A percentile compares a stretch with the other conserved stretches of the same genome.
phyloP scores from a whole-genome alignment of 2,888 invertebrate species.

The Ormia ochracea region DNA sequence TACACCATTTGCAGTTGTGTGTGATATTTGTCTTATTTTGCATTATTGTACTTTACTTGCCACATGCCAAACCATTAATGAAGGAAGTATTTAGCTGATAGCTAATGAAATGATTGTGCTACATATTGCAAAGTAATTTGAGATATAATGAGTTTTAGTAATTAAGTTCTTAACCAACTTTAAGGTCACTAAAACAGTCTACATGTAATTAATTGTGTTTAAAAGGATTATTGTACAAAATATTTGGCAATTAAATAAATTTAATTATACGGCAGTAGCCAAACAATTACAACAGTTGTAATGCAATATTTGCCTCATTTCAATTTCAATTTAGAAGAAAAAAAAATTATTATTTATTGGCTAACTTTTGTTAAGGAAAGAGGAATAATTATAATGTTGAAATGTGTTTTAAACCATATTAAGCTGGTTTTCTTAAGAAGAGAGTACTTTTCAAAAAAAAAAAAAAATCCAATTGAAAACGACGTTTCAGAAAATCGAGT shows the following conservation, averaged over 20 bases:
- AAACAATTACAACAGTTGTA: no score
- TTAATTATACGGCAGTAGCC: no score
- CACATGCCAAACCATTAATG: conserved; percentile 1
- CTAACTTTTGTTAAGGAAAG: no score
- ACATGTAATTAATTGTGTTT: conserved; percentile 1
- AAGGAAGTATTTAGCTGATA: conserved; percentile 22
- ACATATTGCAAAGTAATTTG: background rate
- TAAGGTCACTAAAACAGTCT: background rate
- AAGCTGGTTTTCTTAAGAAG: no score
- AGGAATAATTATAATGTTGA: no score
- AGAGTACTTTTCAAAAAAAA: no score
- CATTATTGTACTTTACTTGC: background rate
- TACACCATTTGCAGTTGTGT: background rate
- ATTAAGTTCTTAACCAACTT: conserved; percentile 16
- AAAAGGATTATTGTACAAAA: background rate
- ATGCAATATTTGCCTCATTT: no score
- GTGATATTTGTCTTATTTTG: background rate
- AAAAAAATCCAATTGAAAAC: no score
- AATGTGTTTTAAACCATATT: no score
- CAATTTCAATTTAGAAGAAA: no score
- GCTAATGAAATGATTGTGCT: conserved; percentile 31
- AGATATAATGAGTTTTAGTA: background rate
- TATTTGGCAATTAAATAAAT: background rate
- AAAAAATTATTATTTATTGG: no score
- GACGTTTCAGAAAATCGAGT: no score